Conservation (phyloP, 1,140 invertebrate species). For the Muscidifurax raptorellus region DNA sequence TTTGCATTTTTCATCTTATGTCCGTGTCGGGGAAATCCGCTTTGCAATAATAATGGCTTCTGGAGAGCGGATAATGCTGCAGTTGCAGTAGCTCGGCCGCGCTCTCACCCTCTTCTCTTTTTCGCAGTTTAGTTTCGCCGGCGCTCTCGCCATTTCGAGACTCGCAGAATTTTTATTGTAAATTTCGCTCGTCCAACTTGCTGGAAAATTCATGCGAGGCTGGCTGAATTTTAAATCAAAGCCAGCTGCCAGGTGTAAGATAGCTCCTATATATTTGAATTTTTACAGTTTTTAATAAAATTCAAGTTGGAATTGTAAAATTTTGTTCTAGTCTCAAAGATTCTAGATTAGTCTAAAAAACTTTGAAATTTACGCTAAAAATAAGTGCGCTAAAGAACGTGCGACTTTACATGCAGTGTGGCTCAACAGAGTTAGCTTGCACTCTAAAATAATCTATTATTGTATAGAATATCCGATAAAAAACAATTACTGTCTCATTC, state of each 20-base stretch:
- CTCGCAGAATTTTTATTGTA: neutral
- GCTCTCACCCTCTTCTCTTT: neutral
- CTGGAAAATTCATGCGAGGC: neutral
- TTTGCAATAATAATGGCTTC: constrained; percentile 28
- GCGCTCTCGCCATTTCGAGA: neutral
- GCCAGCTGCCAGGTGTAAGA: too few species aligned
- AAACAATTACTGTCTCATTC: too few species aligned
- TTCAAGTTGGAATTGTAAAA: neutral
- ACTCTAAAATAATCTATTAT: too few species aligned
- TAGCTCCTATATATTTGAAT: neutral
- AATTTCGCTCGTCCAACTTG: neutral
- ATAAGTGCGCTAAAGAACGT: too few species aligned
- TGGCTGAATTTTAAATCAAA: neutral
- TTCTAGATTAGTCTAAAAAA: neutral
- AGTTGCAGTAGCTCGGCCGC: neutral
- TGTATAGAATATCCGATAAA: too few species aligned
- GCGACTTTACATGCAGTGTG: too few species aligned
- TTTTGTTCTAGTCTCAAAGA: neutral
- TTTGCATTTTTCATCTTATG: constrained; percentile 20
- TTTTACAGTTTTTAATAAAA: neutral
- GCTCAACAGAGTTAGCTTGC: too few species aligned
- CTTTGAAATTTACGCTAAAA: too few species aligned
- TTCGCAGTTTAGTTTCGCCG: neutral
- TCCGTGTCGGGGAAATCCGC: constrained; percentile 22
- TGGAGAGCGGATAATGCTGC: neutral